Base-by-base conservation (phyloP, 1,140 invertebrate species). In the Tetraneura akinire region DNA sequence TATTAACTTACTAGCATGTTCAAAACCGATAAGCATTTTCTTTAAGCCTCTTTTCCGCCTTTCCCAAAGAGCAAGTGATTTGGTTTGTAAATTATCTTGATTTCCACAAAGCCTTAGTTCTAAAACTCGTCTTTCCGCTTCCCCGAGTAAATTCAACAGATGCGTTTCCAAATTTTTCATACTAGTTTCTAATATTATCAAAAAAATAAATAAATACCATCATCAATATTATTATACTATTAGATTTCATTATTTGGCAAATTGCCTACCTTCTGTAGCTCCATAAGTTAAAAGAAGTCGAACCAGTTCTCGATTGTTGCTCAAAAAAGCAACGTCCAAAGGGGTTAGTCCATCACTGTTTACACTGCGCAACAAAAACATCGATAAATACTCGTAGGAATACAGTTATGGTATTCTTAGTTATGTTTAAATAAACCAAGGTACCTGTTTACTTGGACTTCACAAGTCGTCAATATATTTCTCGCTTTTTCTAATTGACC, bases 391-490 rank as follows among this genome's bases (percentile, higher is more conserved):
- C n/a, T 18, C 16, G 8, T 29, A 18, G 16, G 29, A 18, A 32
- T 62, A 32, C 9, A 18, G 26, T 18, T 57, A 23, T 14, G 14
- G 18, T 18, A 18, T 14, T 9, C 0, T n/a, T n/a, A n/a, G n/a
- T n/a, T n/a, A n/a, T n/a, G n/a, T n/a, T n/a, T n/a, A n/a, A n/a
- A 62, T 62, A n/a, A 42, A 4, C 16, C 16, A 14, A 4, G 49
- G 49, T 51, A 97, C 95, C 94, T 94, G 86, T 97, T 97, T 29
- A 97, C 90, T 86, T 97, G 93, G 5, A 96, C 92, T 84, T 95
- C 93, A 0, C 93, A 94, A 16, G 94, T 93, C 83, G 96, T 94
- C 80, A 97, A 87, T 84, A 98, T 96, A 42, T 92, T 93, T 82
- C 92, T 90, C 0, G 93, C 94, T 85, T 96, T 94, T 82, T 97